Conservation (phyloP, 2,888 invertebrate genomes). For the Pocota personata region DNA sequence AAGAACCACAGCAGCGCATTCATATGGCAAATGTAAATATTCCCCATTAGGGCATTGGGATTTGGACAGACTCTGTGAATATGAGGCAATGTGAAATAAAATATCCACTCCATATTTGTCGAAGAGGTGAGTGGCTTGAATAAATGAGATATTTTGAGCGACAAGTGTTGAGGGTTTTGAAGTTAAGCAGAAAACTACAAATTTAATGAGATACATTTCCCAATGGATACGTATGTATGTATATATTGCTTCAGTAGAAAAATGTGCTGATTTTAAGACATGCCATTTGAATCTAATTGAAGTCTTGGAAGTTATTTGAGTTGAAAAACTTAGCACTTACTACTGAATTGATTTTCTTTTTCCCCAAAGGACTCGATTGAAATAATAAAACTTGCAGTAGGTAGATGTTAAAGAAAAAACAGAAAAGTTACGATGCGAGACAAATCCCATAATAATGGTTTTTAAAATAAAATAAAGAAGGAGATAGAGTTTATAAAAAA, state of each 20-base stretch:
- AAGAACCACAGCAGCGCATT: not conserved
- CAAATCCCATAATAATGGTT: too few relatives aligned
- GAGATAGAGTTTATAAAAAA: too few relatives aligned
- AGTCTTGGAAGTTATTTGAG: too few relatives aligned
- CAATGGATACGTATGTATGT: not conserved
- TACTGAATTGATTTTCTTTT: too few relatives aligned
- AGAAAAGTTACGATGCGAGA: too few relatives aligned
- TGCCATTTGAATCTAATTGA: too few relatives aligned
- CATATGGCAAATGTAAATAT: slow-evolving; percentile 30
- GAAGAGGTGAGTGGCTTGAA: slow-evolving; percentile 24
- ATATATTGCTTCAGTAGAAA: not conserved
- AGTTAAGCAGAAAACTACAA: not conserved
- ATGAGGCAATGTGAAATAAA: slow-evolving; percentile 29
- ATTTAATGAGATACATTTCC: not conserved
- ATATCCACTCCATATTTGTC: slow-evolving; percentile 34
- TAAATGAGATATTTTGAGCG: not conserved
- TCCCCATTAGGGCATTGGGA: slow-evolving; percentile 24
- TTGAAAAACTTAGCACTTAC: too few relatives aligned
- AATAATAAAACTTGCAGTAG: too few relatives aligned
- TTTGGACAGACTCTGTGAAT: slow-evolving; percentile 10
- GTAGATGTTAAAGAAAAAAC: too few relatives aligned
- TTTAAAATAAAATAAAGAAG: too few relatives aligned
- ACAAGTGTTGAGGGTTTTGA: not conserved
- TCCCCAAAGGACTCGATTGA: too few relatives aligned
- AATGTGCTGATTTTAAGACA: too few relatives aligned